Percentiles rank a stretch among this genome's conserved stretches.
Evolutionary conservation across 2,888 invertebrate species (phyloP).

Genomic region (Boloria selene): DNA sequence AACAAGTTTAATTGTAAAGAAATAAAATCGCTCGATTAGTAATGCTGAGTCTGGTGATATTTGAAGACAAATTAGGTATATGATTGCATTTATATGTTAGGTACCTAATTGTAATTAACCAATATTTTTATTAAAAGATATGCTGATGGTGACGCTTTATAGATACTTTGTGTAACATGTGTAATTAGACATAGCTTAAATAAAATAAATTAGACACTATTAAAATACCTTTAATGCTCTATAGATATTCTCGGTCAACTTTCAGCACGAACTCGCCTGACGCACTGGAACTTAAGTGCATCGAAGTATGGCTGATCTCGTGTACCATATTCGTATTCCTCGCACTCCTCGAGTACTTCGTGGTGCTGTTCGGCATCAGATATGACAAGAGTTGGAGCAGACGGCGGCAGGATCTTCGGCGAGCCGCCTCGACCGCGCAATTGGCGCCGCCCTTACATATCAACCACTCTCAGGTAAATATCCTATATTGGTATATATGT

Average conservation of each 20-base stretch:
- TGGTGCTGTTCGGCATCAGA: conserved; percentile 84
- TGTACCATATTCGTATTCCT: conserved; percentile 85
- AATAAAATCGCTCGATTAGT: too few relatives aligned
- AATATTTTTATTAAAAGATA: too few relatives aligned
- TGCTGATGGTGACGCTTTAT: too few relatives aligned
- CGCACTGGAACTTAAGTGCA: conserved; percentile 84
- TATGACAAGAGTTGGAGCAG: conserved; percentile 85
- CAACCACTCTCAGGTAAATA: conserved; percentile 70
- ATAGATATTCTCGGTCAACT: conserved; percentile 6
- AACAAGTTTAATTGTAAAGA: too few relatives aligned
- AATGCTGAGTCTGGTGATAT: too few relatives aligned
- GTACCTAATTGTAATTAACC: too few relatives aligned
- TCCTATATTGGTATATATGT: neutral
- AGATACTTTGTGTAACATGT: too few relatives aligned
- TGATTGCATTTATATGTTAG: too few relatives aligned
- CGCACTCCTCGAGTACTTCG: conserved; percentile 84
- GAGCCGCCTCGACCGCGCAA: conserved; percentile 72
- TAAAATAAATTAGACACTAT: neutral
- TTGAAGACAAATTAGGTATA: too few relatives aligned
- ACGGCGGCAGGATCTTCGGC: conserved; percentile 68
- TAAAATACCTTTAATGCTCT: neutral
- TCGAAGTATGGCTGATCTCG: conserved; percentile 85
- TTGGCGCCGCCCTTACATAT: conserved; percentile 71
- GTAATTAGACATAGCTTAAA: too few relatives aligned
- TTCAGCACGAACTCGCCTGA: conserved; percentile 84